phyloP scores from a whole-genome alignment of 2,888 invertebrate genomes.

The Macaria notata region DNA sequence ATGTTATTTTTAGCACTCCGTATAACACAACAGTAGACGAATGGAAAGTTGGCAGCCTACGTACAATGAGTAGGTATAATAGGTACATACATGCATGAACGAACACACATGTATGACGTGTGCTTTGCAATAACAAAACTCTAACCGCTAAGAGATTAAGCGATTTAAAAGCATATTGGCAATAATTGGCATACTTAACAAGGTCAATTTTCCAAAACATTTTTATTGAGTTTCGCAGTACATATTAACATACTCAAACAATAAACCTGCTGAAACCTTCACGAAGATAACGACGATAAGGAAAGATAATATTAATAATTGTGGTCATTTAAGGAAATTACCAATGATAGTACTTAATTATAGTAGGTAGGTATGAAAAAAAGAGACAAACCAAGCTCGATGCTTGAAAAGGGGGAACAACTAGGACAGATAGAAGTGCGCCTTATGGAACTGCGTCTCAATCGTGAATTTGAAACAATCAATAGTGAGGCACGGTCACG shows the following conservation, averaged over 20 bases:
- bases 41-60: slow-evolving; percentile 75
- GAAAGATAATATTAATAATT: too few relatives aligned
- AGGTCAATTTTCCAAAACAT: too few relatives aligned
- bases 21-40: slow-evolving; percentile 57
- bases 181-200: not conserved
- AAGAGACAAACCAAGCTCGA: too few relatives aligned
- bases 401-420: too few relatives aligned
- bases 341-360: too few relatives aligned
- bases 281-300: too few relatives aligned
- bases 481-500: slow-evolving; percentile 78
- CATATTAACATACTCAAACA: too few relatives aligned
- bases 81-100: slow-evolving; percentile 28
- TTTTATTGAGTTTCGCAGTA: too few relatives aligned
- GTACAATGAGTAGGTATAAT: slow-evolving; percentile 33
- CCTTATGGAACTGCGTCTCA: slow-evolving; percentile 12
- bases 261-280: too few relatives aligned
- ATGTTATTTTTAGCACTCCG: slow-evolving; percentile 65
- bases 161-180: not conserved
- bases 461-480: slow-evolving; percentile 64
- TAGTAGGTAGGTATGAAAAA: too few relatives aligned
- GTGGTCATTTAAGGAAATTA: too few relatives aligned
- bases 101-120: slow-evolving; percentile 9
- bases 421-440: not conserved
- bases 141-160: not conserved
- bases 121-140: slow-evolving; percentile 12